Base-by-base conservation (phyloP, 2,113 vertebrate species). In the Rissa tridactyla region DNA sequence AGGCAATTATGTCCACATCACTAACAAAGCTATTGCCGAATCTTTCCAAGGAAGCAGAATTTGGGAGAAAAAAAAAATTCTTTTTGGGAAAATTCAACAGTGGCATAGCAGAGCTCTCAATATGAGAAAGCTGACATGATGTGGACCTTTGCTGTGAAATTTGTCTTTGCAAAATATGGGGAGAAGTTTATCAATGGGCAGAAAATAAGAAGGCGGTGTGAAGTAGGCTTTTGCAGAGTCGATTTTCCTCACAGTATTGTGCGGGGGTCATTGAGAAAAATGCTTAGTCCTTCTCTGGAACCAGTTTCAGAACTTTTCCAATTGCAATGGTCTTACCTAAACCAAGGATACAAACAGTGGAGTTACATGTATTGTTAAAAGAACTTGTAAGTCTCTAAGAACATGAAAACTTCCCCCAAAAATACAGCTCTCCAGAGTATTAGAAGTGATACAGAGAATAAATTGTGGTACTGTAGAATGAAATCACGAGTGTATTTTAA, bases 21-120 rank as follows among this genome's bases (percentile, higher is more conserved):
- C 98, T 98, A 98, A 98, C 97, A 98, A 98, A 98, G 98, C 98
- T 98, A 98, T 98, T 98, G 99, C 98, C 98, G 97, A 97, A 97
- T 98, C 98, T 99, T 98, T 99, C 99, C 98, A 98, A 98, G 97
- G 97, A 98, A 98, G 98, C 97, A 97, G 97, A 98, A 97, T 98
- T 97, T 98, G 94, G 96, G 97, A 96, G 93, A 92, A 91, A 96
- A 96, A 95, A 94, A 94, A 95, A 94, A 76, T 79, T 65, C 91
- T 96, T 92, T 96, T 91, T 76, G 86, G 92, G 95, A 93, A 98
- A 99, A 99, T 98, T 98, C 98, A 99, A 98, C 98, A 99, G 98
- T 99, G 99, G 99, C 99, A 99, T 99, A 99, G 99, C 99, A 99
- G 98, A 99, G 99, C 99, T 99, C 99, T 99, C 99, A 99, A 99